Base-by-base conservation (phyloP, 2,797 vertebrate genomes). In the Neomorphus geoffroyi region DNA sequence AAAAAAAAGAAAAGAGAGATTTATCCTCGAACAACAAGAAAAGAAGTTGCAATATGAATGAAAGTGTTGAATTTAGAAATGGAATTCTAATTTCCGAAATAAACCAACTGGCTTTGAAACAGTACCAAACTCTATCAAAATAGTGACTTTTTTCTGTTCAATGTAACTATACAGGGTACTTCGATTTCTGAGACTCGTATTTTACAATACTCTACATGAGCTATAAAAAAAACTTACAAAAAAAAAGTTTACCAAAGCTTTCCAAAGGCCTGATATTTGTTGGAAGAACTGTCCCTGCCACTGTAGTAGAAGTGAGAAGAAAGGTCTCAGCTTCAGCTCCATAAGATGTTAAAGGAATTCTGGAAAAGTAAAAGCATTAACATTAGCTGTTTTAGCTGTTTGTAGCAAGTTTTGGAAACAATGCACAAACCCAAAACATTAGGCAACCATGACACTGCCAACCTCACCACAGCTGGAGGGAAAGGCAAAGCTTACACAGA, bases 161-260 rank as follows among this genome's bases (percentile, higher is more conserved):
- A 37, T 61, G 16, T 71, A 90, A 51, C 50, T 77, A 41, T 45
- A 57, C 35, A 30, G 4, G 91, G 23, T 1, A 9, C n/a, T 80
- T 57, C 60, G 37, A 80, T 66, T 92, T 71, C 56, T 13, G 10
- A 88, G 37, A 71, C 72, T 43, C 15, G 5, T 32, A 71, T 50
- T 89, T 74, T 77, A 81, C 45, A 62, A 81, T 71, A 91, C 22
- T 94, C 33, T 72, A 95, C 93, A 57, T 92, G 57, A 96, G 91
- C 96, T 96, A 91, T 95, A 96, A 96, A 91, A 56, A 96, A 97
- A 97, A 97, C 94, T 95, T 95, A 97, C 93, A 96, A 97, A 97
- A 98, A 97, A 98, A 97, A 96, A 97, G 90, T 98, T 99, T 98
- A 99, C 99, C 98, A 96, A 98, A 99, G 97, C 98, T 98, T 94